A percentile compares a stretch with the other conserved stretches of the same genome.
These are phyloP conservation scores for Romanomermis culicivorax DNA, from an alignment of 2,888 invertebrate genomes.

Conservation along the genomic window DNA sequence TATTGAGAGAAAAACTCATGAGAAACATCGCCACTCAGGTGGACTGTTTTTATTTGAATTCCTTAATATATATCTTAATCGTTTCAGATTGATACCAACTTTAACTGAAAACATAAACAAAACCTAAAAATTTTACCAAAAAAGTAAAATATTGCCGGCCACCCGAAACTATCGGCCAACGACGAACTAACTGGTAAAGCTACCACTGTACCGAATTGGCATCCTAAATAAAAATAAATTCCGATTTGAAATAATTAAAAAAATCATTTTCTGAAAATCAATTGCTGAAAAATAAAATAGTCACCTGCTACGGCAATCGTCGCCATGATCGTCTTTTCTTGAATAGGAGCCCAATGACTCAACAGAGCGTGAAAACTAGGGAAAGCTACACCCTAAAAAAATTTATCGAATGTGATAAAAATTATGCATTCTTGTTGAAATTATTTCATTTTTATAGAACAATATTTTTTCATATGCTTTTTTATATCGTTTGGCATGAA, in stretches of 20 bases:
- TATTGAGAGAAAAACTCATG: too few relatives aligned
- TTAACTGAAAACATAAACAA: too few relatives aligned
- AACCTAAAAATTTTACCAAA: constrained; percentile 29
- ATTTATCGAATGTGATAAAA: background rate
- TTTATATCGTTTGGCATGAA: too few relatives aligned
- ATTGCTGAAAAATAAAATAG: background rate
- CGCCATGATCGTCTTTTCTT: constrained; percentile 21
- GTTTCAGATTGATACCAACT: too few relatives aligned
- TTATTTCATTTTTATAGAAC: background rate
- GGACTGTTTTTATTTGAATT: too few relatives aligned
- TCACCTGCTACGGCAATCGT: constrained; percentile 26
- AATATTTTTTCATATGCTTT: too few relatives aligned
- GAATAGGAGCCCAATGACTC: constrained; percentile 21
- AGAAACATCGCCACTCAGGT: too few relatives aligned
- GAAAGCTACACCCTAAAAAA: constrained; percentile 20
- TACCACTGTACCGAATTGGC: constrained; percentile 22
- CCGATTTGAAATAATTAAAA: background rate
- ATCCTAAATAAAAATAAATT: constrained; percentile 14
- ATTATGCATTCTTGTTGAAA: background rate
- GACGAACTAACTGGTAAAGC: constrained; percentile 20
- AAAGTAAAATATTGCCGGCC: constrained; percentile 41
- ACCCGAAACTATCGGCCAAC: constrained; percentile 32
- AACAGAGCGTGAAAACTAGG: constrained; percentile 24
- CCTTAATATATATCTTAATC: too few relatives aligned
- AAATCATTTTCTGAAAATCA: background rate